Conservation (phyloP, 2,888 invertebrate species). For the Strigamia transsilvanica region DNA sequence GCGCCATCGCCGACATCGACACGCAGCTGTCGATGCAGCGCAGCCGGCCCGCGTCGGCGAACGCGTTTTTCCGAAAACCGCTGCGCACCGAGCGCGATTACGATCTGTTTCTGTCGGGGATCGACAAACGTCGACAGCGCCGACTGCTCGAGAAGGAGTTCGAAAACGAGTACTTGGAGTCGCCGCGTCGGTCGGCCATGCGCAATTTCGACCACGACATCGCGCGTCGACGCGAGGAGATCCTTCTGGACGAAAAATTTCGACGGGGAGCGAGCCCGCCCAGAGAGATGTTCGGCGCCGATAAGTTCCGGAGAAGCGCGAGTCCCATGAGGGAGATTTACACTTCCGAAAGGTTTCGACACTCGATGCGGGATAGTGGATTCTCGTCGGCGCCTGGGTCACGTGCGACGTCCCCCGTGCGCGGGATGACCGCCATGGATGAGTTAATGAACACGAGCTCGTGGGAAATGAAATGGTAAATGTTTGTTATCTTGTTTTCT, state of each 20-base stretch:
- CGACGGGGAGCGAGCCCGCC: background rate
- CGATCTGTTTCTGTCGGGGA: background rate
- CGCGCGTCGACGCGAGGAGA: background rate
- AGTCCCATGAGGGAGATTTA: too few relatives aligned
- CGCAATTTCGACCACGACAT: background rate
- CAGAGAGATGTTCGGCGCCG: background rate
- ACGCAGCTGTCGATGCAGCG: background rate
- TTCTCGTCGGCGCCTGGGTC: background rate
- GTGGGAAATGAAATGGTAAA: background rate
- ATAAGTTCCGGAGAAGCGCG: too few relatives aligned
- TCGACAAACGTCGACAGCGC: background rate
- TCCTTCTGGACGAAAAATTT: background rate
- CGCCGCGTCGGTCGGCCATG: background rate
- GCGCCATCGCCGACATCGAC: constrained; percentile 52
- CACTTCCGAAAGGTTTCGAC: background rate
- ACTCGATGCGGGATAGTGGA: background rate
- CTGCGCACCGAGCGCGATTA: background rate
- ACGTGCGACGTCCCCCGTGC: background rate
- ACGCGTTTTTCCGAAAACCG: background rate
- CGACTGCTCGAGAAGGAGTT: background rate
- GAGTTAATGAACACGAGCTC: background rate
- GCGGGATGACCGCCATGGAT: background rate
- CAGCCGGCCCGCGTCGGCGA: background rate
- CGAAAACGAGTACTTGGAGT: background rate
- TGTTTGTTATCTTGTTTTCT: background rate